Evolutionary conservation across 2,888 invertebrate species (phyloP).

Genomic region (Microctonus hyperodae): DNA sequence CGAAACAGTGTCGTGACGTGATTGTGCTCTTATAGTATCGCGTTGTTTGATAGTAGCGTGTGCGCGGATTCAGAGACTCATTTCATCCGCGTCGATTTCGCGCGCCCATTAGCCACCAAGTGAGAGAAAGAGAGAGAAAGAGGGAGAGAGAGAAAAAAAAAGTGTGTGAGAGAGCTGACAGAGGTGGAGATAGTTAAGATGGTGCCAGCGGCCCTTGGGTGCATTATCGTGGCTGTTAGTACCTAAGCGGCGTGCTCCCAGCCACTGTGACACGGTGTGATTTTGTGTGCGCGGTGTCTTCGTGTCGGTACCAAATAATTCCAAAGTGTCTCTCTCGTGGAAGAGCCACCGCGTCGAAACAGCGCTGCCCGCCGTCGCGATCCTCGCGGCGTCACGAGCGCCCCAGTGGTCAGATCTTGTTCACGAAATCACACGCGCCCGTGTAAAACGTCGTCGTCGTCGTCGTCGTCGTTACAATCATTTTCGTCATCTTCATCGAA

Average conservation of each 20-base stretch:
- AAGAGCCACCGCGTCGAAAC: conserved; percentile 40
- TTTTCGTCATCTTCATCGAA: conserved; percentile 14
- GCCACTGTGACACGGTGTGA: conserved; percentile 51
- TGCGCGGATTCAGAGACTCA: conserved; percentile 35
- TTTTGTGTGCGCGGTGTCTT: conserved; percentile 43
- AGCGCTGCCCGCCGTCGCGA: conserved; percentile 40
- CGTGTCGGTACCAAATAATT: not conserved
- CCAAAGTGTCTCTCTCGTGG: conserved; percentile 30
- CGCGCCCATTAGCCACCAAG: conserved; percentile 44
- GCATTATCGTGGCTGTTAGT: conserved; percentile 56
- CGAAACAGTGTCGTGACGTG: conserved; percentile 20
- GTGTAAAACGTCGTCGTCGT: conserved; percentile 30
- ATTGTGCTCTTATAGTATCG: conserved; percentile 27
- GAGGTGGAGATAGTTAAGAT: conserved; percentile 47
- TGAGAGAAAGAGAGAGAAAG: conserved; percentile 29
- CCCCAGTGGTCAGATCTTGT: conserved; percentile 39
- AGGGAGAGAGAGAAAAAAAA: conserved; percentile 24
- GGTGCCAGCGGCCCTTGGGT: conserved; percentile 56
- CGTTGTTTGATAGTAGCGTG: conserved; percentile 29
- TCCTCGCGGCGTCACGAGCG: conserved; percentile 43
- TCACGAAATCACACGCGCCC: conserved; percentile 31
- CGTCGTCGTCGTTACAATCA: conserved; percentile 27
- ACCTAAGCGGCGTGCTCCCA: conserved; percentile 59
- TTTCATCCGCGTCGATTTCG: conserved; percentile 46
- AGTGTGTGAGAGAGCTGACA: conserved; percentile 29